These are phyloP conservation scores for Drosophila paulistorum DNA, from an alignment of 1,140 invertebrate species.

Conservation along the genomic window DNA sequence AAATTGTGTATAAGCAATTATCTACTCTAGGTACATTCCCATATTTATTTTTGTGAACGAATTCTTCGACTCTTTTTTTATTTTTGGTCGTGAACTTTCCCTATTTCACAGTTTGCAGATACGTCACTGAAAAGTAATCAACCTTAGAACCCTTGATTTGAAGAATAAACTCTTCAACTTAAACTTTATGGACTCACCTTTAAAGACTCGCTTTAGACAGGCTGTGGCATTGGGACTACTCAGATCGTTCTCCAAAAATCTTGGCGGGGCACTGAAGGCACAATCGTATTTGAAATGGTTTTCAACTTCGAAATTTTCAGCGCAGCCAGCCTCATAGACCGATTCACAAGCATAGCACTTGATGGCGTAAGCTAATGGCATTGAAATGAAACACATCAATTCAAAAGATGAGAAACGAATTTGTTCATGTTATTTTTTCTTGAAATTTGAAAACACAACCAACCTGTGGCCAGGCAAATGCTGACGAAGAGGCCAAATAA, in stretches of 20 bases:
- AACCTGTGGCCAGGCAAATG: conserved; percentile 60
- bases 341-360: conserved; percentile 77
- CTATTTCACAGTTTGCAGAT: too few species aligned
- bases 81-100: too few species aligned
- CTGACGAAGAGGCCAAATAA: conserved; percentile 51
- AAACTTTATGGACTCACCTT: conserved; percentile 45
- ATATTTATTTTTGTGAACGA: too few species aligned
- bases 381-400: conserved; percentile 51
- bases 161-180: not conserved
- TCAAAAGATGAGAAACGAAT: conserved; percentile 17
- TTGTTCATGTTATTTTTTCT: conserved; percentile 34
- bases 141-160: too few species aligned
- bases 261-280: conserved; percentile 67
- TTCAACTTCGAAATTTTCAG: conserved; percentile 70
- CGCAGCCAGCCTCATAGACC: conserved; percentile 66
- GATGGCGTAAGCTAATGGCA: conserved; percentile 75
- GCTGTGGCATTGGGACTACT: conserved; percentile 67
- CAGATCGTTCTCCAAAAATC: conserved; percentile 63
- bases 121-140: too few species aligned
- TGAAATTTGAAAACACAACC: conserved; percentile 24
- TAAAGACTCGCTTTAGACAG: conserved; percentile 70
- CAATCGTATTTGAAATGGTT: conserved; percentile 78
- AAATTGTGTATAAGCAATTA: too few species aligned
- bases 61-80: not conserved
- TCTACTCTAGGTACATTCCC: too few species aligned